Conservation (phyloP, 2,113 vertebrate genomes). For the Cygnus buccinator region DNA sequence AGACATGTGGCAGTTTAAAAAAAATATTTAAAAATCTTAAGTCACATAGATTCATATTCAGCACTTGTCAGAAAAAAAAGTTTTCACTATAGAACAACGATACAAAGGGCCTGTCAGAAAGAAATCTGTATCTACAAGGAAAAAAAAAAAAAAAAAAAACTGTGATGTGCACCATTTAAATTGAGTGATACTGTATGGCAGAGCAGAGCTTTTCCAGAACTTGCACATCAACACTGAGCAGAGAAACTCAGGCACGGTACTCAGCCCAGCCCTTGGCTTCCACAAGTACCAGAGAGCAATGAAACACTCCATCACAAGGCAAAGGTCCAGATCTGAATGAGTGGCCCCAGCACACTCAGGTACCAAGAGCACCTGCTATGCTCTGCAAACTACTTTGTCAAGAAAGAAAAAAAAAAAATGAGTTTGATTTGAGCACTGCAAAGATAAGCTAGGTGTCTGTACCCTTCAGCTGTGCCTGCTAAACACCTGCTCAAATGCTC, state of each 20-base stretch:
- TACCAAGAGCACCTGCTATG: neutral
- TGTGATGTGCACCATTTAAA: neutral
- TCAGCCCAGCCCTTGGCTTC: neutral
- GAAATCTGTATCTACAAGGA: neutral
- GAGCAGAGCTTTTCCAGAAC: neutral
- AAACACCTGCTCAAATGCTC: neutral
- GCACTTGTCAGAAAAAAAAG: neutral
- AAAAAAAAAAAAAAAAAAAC: neutral
- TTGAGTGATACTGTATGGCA: neutral
- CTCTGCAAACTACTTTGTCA: neutral
- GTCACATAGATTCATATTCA: neutral
- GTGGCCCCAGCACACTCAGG: neutral
- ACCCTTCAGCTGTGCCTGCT: neutral
- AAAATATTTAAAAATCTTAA: neutral
- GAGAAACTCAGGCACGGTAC: neutral
- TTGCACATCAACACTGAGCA: neutral
- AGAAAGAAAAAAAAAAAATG: neutral
- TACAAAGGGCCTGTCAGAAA: neutral
- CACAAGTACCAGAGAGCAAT: neutral
- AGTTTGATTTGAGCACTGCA: neutral
- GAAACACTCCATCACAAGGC: accelerated
- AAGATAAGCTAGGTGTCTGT: accelerated
- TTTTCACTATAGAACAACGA: neutral
- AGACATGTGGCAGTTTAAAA: accelerated
- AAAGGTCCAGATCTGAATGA: neutral